These are phyloP conservation scores for Fabriciana adippe DNA, from an alignment of 2,888 invertebrate genomes.

Conservation along the genomic window DNA sequence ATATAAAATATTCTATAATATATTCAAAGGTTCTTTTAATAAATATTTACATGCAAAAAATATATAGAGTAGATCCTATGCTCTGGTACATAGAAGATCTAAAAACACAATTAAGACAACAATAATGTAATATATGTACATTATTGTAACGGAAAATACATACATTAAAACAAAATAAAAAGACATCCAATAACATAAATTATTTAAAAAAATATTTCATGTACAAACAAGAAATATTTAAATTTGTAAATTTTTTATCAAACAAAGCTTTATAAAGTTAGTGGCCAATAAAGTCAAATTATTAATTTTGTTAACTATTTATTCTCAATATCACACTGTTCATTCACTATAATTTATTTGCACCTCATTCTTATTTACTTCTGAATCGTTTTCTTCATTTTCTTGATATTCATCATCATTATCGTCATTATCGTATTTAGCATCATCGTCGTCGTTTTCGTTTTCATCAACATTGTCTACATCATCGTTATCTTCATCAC, in stretches of 20 bases:
- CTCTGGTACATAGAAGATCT: no score
- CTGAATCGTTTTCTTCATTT: slow-evolving; percentile 42
- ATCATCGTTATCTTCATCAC: slow-evolving; percentile 50
- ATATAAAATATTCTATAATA: no score
- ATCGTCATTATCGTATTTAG: slow-evolving; percentile 47
- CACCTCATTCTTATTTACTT: slow-evolving; percentile 52
- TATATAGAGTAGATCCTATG: no score
- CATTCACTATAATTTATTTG: slow-evolving; percentile 47
- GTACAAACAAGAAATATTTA: no score
- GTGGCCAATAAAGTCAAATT: slow-evolving; percentile 58
- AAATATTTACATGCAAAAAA: no score
- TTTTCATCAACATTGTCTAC: slow-evolving; percentile 40
- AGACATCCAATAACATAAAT: no score
- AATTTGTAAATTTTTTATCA: slow-evolving; percentile 2
- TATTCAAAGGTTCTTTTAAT: no score
- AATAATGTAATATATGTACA: no score
- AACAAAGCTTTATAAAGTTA: slow-evolving; percentile 47
- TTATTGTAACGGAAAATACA: no score
- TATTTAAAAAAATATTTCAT: no score
- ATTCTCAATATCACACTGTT: slow-evolving; percentile 44
- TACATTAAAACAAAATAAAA: no score
- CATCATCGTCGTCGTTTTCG: slow-evolving; percentile 46
- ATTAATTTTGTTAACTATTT: slow-evolving; percentile 26
- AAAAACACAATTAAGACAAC: no score
- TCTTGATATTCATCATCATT: slow-evolving; percentile 46